Base-by-base conservation (phyloP, 2,113 vertebrate species). In the Tenrec ecaudatus region DNA sequence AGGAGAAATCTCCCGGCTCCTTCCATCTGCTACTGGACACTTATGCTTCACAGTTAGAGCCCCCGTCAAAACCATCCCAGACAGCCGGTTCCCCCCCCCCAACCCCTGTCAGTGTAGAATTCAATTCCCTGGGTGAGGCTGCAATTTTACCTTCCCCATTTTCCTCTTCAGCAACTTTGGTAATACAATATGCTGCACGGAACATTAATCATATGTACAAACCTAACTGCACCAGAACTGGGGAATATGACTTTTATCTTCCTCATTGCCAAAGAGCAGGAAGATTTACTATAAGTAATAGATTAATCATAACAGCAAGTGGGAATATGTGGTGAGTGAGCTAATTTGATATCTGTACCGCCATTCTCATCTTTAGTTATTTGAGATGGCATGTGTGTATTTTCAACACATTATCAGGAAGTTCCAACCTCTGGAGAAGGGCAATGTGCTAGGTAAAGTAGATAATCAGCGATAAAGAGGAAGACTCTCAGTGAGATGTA, bases 161-260 rank as follows among this genome's bases (percentile, higher is more conserved):
- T 71, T 47, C n/a, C 29, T 93, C n/a, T 87, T 83, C 64, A 23
- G 87, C n/a, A 78, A 38, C 10, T n/a, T 90, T 23, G 60, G 23
- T 7, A 29, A 60, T 53, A 27, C 58, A 60, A 12, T 79, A 6
- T 58, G 64, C 14, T 91, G 27, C 68, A 36, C 80, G n/a, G 62
- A 64, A n/a, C 17, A 57, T 8, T 38, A 25, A 66, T 38, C 27
- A 25, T 33, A 10, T 66, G n/a, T 53, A 43, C 22, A 69, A 33
- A 5, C 0, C 38, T 84, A 14, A 2, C 7, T 43, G 12, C 3
- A 33, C 64, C 71, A 81, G 68, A 66, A 73, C 8, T 62, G 2
- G 66, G 15, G 4, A 64, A 75, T 43, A 23, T 0, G 38, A 36
- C 5, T 60, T 47, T 78, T 3, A 16, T 1, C 14, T 78, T 84